phyloP scores from a whole-genome alignment of 2,113 vertebrate genomes.

The Planiliza haematocheilus region DNA sequence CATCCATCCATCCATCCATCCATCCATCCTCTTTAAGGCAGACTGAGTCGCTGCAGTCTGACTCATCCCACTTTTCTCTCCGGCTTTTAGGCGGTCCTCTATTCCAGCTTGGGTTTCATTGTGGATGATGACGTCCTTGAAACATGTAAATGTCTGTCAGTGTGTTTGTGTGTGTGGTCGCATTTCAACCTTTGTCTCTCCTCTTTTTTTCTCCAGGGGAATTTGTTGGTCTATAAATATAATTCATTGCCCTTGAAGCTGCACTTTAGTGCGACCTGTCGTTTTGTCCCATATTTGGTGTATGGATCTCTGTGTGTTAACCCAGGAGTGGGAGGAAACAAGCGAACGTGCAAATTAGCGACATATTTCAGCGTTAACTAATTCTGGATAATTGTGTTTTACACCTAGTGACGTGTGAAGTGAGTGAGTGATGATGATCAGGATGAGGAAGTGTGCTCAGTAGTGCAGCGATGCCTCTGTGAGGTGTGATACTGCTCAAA shows the following conservation, averaged over 20 bases:
- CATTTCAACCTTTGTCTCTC: constrained; percentile 59
- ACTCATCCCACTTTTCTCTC: constrained; percentile 41
- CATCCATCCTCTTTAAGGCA: background rate
- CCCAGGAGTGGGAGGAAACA: background rate
- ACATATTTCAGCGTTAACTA: constrained; percentile 31
- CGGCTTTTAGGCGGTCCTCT: constrained; percentile 5
- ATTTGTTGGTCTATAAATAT: constrained; percentile 58
- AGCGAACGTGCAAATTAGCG: background rate
- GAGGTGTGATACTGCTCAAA: constrained; percentile 74
- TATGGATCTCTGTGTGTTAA: background rate
- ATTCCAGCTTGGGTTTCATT: constrained; percentile 33
- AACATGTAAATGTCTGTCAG: constrained; percentile 22
- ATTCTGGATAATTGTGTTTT: constrained; percentile 32
- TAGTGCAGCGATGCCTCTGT: constrained; percentile 42
- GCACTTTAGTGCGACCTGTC: background rate
- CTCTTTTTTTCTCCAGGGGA: constrained; percentile 51
- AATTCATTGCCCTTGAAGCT: constrained; percentile 28
- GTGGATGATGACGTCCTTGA: constrained; percentile 35
- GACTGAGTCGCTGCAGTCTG: constrained; percentile 23
- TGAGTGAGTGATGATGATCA: constrained; percentile 1
- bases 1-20: constrained; percentile 5
- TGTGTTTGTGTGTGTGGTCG: constrained; percentile 4
- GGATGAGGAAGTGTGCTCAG: constrained; percentile 57
- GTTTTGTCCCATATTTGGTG: background rate
- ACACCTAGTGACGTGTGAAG: constrained; percentile 43